Base-by-base conservation (phyloP, 2,797 vertebrate species). In the Pangasius sanitwongsei region DNA sequence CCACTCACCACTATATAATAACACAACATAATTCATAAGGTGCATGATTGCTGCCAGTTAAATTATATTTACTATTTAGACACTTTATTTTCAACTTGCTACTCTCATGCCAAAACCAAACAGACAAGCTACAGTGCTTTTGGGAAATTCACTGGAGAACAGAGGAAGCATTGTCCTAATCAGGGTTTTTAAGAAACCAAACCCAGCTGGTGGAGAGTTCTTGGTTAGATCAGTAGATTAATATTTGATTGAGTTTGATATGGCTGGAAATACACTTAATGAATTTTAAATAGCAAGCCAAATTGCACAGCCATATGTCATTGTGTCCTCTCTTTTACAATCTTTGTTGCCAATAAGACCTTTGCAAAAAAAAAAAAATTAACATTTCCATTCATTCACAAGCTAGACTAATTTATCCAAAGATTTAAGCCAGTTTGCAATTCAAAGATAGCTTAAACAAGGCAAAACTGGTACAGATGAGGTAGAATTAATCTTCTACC, bases 121-220 rank as follows among this genome's bases (percentile, higher is more conserved):
- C 2, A 70, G 15, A 37, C 31, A 37, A 37, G 16, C 16, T 70
- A 37, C 6, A 37, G 20, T 70, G 16, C 34, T 70, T 70, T 70
- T 3, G 69, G 2, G 65, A 5, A 72, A 37, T 20, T 18, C 6
- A 37, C 0, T 72, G 69, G 16, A 20, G 69, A 72, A 20, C 34
- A 37, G 16, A 41, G 69, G 34, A 37, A 72, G 69, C 34, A 37
- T 72, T 37, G 7, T 34, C 6, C 69, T 72, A 41, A 37, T 72
- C 69, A 37, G 69, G 18, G 57, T 59, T 78, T 82, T 87, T 70
- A 59, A 85, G 85, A 88, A 89, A 85, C 86, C 89, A 87, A 87
- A 90, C 85, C 65, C 86, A 87, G 86, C 83, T 85, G 72, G 89
- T 91, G 89, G 86, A 91, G 88, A 88, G 89, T 85, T 78, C 87